These are phyloP conservation scores for Acleris holmiana DNA, from an alignment of 2,888 invertebrate genomes.

Conservation along the genomic window DNA sequence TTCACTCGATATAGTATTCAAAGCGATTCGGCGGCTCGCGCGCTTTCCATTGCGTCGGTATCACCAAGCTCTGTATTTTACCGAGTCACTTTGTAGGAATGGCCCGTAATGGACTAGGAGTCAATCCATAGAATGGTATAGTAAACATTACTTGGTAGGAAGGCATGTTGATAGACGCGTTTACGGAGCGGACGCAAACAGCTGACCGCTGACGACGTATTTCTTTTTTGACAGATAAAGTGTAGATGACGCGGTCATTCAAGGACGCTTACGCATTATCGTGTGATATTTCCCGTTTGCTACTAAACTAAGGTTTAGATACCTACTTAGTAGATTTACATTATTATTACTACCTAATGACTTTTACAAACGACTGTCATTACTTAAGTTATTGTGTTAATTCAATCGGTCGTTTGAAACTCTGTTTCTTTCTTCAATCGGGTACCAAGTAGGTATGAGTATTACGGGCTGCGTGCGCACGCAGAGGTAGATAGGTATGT, in stretches of 20 bases:
- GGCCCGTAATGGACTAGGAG: conserved; percentile 52
- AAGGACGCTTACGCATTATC: conserved; percentile 75
- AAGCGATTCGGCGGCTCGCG: conserved; percentile 40
- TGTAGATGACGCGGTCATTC: conserved; percentile 77
- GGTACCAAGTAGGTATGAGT: conserved; percentile 6
- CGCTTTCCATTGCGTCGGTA: conserved; percentile 60
- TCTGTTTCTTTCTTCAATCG: conserved; percentile 10
- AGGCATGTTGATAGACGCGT: conserved; percentile 76
- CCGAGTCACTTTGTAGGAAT: not conserved
- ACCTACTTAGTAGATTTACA: too few species aligned
- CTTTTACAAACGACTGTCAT: conserved; percentile 49
- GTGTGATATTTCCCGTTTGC: conserved; percentile 75
- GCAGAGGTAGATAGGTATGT: conserved; percentile 31
- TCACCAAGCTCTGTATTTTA: too few species aligned
- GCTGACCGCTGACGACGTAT: conserved; percentile 77
- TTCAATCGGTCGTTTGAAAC: conserved; percentile 15
- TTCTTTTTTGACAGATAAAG: conserved; percentile 78
- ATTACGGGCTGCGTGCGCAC: conserved; percentile 42
- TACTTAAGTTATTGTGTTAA: conserved; percentile 25
- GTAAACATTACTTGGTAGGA: conserved; percentile 49
- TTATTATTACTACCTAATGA: conserved; percentile 22
- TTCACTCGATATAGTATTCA: conserved; percentile 55
- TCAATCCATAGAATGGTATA: conserved; percentile 37
- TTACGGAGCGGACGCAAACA: conserved; percentile 77
- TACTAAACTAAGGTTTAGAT: conserved; percentile 50